A percentile compares a stretch with the other conserved stretches of the same genome.
These are phyloP conservation scores for Priocnemis perturbator DNA, from an alignment of 2,888 invertebrate genomes.

Conservation along the genomic window DNA sequence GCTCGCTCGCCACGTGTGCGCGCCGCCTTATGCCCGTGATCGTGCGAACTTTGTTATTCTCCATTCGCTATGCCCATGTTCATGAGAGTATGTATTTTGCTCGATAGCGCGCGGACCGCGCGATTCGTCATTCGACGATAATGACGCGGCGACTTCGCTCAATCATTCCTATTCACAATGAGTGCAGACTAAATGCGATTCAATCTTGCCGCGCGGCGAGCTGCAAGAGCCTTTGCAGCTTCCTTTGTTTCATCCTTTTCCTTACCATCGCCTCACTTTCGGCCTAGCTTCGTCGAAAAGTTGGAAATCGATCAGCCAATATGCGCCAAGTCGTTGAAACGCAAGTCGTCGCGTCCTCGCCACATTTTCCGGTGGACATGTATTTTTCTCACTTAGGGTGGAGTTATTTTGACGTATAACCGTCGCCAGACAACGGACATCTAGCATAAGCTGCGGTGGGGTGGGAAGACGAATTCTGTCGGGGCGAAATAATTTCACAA, in stretches of 20 bases:
- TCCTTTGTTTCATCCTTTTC: no score
- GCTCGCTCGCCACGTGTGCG: conserved; percentile 4
- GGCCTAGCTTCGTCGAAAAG: no score
- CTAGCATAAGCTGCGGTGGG: not conserved
- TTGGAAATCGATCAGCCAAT: no score
- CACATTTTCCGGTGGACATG: no score
- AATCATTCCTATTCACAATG: not conserved
- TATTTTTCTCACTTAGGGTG: no score
- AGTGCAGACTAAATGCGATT: not conserved
- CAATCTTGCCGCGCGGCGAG: not conserved
- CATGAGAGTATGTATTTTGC: conserved; percentile 17
- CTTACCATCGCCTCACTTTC: no score
- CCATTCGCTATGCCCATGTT: conserved; percentile 2
- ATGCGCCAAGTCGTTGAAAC: no score
- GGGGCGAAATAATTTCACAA: conserved; percentile 10
- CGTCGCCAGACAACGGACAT: no score
- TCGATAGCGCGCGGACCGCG: not conserved
- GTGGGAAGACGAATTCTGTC: not conserved
- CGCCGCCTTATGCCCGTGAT: conserved; percentile 2
- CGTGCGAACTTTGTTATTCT: conserved; percentile 23
- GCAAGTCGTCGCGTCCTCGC: no score
- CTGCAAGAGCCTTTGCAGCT: not conserved
- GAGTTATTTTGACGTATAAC: no score
- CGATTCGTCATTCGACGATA: conserved; percentile 21
- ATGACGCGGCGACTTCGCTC: conserved; percentile 12